Evolutionary conservation across 1,140 invertebrate genomes (phyloP), one percentile per base, ranked within the genome.

Genomic region (Drosophila cardini): DNA sequence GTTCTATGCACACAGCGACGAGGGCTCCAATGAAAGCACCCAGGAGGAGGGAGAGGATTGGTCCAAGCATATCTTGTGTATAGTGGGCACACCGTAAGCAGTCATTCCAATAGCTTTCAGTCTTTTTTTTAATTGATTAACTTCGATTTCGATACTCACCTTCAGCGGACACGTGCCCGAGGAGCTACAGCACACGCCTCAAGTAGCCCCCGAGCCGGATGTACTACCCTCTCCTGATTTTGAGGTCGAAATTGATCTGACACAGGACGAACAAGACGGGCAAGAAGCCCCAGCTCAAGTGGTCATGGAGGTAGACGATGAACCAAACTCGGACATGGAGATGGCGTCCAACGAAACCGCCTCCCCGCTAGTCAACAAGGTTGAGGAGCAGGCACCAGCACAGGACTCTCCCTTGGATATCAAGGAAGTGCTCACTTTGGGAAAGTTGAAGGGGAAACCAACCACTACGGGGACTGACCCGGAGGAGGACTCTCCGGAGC

Each of bases 11-110:
- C 8, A 32, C 21, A 73, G 71, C 10, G 63, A 15, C 1, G 46
- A 69, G 9, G 65, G 62, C 0, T 30, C 30, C 0, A 53, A 46
- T 8, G 42, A 13, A 15, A 67, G 61, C 34, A 52, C 40, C 43
- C 13, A 53, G 13, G 32, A 34, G 10, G 50, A 53, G 32, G 50
- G 9, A 4, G 46, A 55, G 15, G 52, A 55, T 34, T 52, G 48
- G 48, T 52, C 48, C n/a, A 30, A 52, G 7, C 32, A 15, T 4
- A 30, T 52, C 30, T 15, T n/a, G 2, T 13, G 34, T 8, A 32
- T 52, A 15, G 26, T 32, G 13, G 26, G 26, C 6, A 4, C 30
- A 7, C 48, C 13, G 48, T 52, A 52, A 32, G 48, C 21, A 3
- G 21, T 26, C 21, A 4, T 26, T 5, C 21, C 21, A 26, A 5